phyloP scores from a whole-genome alignment of 2,113 vertebrate species.

The Gymnobelideus leadbeateri region DNA sequence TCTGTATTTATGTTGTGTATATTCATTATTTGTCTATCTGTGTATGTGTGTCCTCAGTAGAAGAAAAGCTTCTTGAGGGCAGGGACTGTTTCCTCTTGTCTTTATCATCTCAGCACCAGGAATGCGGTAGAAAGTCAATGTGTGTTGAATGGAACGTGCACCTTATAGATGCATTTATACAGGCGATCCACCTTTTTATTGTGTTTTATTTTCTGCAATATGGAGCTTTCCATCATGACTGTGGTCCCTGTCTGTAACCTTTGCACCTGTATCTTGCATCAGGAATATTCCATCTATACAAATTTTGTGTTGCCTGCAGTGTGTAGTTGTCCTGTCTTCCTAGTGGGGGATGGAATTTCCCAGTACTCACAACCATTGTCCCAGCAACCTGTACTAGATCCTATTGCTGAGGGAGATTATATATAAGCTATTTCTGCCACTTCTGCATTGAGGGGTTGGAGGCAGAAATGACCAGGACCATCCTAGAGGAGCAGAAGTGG shows the following conservation, averaged over 20 bases:
- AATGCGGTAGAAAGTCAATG: not conserved
- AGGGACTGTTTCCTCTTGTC: not conserved
- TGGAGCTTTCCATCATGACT: constrained; percentile 9
- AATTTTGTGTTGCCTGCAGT: not conserved
- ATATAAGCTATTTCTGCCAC: not conserved
- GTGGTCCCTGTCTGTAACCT: not conserved
- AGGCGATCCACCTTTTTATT: not conserved
- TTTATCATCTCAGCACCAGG: not conserved
- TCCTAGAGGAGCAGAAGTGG: not conserved
- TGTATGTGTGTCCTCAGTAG: not conserved
- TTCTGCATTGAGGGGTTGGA: not conserved
- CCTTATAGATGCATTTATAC: not conserved
- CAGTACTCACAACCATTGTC: not conserved
- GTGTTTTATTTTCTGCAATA: constrained; percentile 22
- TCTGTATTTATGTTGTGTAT: not conserved
- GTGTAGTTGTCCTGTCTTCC: not conserved
- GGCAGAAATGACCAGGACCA: constrained; percentile 1
- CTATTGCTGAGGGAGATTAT: constrained; percentile 7
- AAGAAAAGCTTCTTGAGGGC: not conserved
- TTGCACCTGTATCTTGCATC: not conserved
- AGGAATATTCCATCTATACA: constrained; percentile 31
- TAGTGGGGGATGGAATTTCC: not conserved
- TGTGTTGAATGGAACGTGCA: not conserved
- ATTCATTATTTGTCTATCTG: not conserved
- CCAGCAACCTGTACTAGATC: not conserved